Percentiles rank a stretch among this genome's conserved stretches.
Conservation (phyloP, 2,113 vertebrate genomes). For the Ornithorhynchus anatinus region DNA sequence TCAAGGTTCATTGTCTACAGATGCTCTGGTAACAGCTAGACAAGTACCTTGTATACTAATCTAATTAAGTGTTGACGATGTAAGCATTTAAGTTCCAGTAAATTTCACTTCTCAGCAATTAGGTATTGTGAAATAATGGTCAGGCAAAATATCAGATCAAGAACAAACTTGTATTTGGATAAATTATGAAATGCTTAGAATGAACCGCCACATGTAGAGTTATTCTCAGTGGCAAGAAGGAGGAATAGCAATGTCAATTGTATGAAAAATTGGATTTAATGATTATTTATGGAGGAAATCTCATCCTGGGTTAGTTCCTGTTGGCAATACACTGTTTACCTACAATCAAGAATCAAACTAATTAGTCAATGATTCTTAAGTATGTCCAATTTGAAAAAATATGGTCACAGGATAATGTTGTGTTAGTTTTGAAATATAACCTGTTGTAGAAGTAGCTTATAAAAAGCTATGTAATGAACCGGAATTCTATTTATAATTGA, state of each 20-base stretch:
- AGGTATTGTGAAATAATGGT: not conserved
- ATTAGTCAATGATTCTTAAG: conserved; percentile 1
- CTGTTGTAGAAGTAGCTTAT: not conserved
- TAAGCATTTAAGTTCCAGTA: not conserved
- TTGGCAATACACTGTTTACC: not conserved
- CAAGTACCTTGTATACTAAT: not conserved
- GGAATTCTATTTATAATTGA: not conserved
- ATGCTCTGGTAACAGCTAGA: not conserved
- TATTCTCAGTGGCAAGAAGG: not conserved
- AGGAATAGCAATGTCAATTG: not conserved
- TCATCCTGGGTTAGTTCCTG: not conserved
- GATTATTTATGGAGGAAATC: not conserved
- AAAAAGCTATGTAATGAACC: not conserved
- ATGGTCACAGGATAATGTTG: not conserved
- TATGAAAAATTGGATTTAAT: not conserved
- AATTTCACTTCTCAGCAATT: conserved; percentile 3
- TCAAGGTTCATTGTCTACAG: conserved; percentile 15
- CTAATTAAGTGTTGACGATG: not conserved
- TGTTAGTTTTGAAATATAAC: not conserved
- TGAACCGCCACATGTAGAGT: not conserved
- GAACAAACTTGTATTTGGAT: not conserved
- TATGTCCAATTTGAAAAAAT: not conserved
- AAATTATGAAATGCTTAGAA: conserved; percentile 11
- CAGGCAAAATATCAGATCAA: not conserved
- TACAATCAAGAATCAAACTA: not conserved